phyloP scores from a whole-genome alignment of 2,888 invertebrate species.

The Cordylochernes scorpioides region DNA sequence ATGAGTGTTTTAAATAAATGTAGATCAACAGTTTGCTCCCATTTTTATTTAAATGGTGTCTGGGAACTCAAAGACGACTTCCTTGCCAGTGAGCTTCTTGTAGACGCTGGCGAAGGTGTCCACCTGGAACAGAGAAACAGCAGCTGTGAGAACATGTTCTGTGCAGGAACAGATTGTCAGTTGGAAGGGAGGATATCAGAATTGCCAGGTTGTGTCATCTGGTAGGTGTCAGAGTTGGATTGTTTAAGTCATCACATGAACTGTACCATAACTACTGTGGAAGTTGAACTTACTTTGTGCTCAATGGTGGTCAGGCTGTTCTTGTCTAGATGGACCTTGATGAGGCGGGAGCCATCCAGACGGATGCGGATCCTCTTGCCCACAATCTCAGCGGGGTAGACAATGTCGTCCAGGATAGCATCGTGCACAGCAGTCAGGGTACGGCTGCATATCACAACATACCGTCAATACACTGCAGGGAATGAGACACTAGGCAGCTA shows the following conservation, averaged over 20 bases:
- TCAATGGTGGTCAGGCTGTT: constrained; percentile 96
- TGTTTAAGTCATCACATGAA: no score
- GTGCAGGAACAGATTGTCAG: background rate
- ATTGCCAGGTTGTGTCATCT: no score
- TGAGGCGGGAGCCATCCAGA: constrained; percentile 78
- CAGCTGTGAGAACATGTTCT: constrained; percentile 3
- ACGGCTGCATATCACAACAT: no score
- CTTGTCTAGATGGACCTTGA: constrained; percentile 93
- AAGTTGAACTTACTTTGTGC: constrained; percentile 79
- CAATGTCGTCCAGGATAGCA: constrained; percentile 82
- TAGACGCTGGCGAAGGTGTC: constrained; percentile 95
- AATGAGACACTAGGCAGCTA: constrained; percentile 15
- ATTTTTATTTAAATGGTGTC: no score
- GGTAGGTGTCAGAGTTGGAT: no score
- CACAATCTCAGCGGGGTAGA: constrained; percentile 95
- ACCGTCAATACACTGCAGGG: no score
- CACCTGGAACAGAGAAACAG: constrained; percentile 36
- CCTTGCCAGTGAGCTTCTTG: constrained; percentile 94
- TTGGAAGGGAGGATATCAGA: no score
- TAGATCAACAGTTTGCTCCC: no score
- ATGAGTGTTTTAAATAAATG: no score
- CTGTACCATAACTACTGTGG: no score
- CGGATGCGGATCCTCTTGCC: constrained; percentile 89
- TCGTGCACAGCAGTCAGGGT: constrained; percentile 94
- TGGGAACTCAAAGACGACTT: constrained; percentile 96